Evolutionary conservation across 2,888 invertebrate genomes (phyloP), one percentile per base, ranked within the genome.

Genomic region (Chrysina gloriosa): DNA sequence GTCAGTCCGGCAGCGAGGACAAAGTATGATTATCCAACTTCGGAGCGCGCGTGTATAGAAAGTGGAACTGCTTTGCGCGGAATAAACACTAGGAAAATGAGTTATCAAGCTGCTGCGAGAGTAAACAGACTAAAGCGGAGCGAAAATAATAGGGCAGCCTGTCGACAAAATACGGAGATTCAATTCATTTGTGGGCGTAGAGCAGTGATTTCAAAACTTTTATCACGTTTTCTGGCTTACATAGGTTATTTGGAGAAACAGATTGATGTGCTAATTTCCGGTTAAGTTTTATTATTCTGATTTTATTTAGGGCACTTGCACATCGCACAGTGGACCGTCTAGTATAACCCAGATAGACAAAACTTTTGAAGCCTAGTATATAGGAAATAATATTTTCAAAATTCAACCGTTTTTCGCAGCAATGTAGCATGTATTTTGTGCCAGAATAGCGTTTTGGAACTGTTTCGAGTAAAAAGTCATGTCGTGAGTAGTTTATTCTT

Each of bases 21-120:
- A 56, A 56, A 56, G 52, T 31, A 54, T 54, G 52, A 54, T 54
- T 54, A 54, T 54, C 52, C 31, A 54, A 54, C 31, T 29, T 54
- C 47, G 47, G 31, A 63, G 11, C 25, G 16, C 29, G 63, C 47
- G 27, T 19, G 31, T 45, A 47, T 45, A 63, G 45, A 47, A 63
- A 47, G 29, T 50, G 34, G 63, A 25, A 48, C 36, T 63, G 65
- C 65, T 66, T 66, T 56, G 54, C 65, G 56, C 56, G 56, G 65
- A 66, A 66, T 66, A 66, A 66, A 66, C 65, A 66, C 65, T 66
- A 56, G 56, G 56, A 66, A 66, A 66, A 66, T 66, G 65, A 56
- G 65, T 66, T 66, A 56, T 39, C 56, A 56, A 56, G 56, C 56
- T 56, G 56, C 56, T 39, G 23, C 36, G 39, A 39, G 39, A 56